phyloP scores from a whole-genome alignment of 2,797 vertebrate genomes.

The Scomberomorus guttatus region DNA sequence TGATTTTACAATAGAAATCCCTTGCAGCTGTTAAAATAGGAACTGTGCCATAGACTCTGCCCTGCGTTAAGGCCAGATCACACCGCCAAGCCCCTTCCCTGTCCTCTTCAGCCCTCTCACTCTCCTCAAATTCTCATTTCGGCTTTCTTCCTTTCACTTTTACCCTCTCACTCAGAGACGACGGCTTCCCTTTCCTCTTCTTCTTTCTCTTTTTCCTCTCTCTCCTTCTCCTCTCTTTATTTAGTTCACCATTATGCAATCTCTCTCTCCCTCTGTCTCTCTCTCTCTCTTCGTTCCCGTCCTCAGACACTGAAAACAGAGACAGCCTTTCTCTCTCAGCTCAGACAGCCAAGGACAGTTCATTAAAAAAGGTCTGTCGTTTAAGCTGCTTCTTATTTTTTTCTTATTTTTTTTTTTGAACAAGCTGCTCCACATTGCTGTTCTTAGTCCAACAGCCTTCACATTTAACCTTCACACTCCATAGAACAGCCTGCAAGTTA shows the following conservation, averaged over 20 bases:
- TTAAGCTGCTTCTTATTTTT: constrained; percentile 41
- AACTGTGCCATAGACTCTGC: constrained; percentile 74
- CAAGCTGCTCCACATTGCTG: constrained; percentile 48
- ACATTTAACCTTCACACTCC: constrained; percentile 53
- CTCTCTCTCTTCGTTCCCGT: constrained; percentile 15
- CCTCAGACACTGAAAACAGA: constrained; percentile 51
- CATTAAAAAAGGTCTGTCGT: constrained; percentile 59
- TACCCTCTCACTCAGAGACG: constrained; percentile 1
- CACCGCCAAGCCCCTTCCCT: constrained; percentile 48
- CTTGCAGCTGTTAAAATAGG: constrained; percentile 89
- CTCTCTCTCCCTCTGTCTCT: neutral
- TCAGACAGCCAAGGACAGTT: constrained; percentile 76
- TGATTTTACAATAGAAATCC: constrained; percentile 89
- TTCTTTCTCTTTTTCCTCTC: constrained; percentile 17
- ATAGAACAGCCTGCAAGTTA: constrained; percentile 42
- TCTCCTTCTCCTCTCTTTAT: constrained; percentile 28
- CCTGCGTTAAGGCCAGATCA: constrained; percentile 70
- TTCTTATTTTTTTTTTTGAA: neutral
- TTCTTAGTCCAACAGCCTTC: constrained; percentile 53
- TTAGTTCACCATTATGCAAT: constrained; percentile 41
- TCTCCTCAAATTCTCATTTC: constrained; percentile 40
- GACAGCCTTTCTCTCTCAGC: constrained; percentile 48
- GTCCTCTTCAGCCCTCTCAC: constrained; percentile 33
- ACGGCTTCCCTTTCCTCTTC: constrained; percentile 11
- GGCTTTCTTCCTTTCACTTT: constrained; percentile 33